Base-by-base conservation (phyloP, 1,140 invertebrate genomes). In the Geopemphigus sp. region DNA sequence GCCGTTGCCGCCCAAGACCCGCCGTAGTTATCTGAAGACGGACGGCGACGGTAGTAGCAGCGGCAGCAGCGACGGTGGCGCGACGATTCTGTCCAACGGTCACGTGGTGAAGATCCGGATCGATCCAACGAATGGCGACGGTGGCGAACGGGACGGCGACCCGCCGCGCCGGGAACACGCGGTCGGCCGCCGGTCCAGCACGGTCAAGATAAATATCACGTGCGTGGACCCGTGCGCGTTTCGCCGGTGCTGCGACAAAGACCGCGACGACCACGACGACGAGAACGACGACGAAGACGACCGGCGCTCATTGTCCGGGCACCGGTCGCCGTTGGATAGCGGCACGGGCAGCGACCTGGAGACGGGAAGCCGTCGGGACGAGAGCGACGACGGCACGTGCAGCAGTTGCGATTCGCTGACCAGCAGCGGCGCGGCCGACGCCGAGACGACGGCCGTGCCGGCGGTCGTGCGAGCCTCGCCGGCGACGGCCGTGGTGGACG, bases 321-420 rank as follows among this genome's bases (percentile, higher is more conserved):
- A 94, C 83, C 92, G 91, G 80, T 93, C 92, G 50, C 92, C 92
- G 0, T 82, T 93, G 81, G 93, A 94, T 86, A 94, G 92, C 76
- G 93, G 92, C 22, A 93, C 92, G 12, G 92, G 92, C 85, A 93
- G 92, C 83, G 93, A 94, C 63, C 85, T 93, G 74, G 92, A 94
- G 83, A 88, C 90, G 2, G 81, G 81, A 14, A 81, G 57, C 92
- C 91, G 14, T 90, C 91, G 47, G 90, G 63, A 57, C 50, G 56
- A 56, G 57, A 63, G 63, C 81, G 66, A 70, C 39, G 68, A 74
- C 56, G 47, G 66, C 53, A 78, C 74, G 39, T 78, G 73, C 78
- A 73, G 73, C 78, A 73, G 73, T 24, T 64, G 73, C 26, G 73
- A 74, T 32, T 56, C 73, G 26, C 39, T 73, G 26, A 74, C 66